phyloP scores from a whole-genome alignment of 2,888 invertebrate species.

The Caenorhabditis doughertyi region DNA sequence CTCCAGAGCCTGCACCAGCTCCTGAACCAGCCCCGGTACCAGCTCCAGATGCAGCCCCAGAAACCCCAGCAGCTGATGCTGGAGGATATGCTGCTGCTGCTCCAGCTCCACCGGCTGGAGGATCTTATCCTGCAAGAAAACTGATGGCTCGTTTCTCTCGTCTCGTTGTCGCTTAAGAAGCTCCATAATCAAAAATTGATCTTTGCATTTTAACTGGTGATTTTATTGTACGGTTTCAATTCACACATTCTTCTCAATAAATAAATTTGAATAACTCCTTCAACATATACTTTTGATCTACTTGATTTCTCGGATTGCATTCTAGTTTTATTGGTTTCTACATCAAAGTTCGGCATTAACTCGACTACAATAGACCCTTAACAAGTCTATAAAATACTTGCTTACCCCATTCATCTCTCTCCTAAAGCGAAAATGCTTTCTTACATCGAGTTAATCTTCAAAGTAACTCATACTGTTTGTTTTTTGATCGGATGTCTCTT shows the following conservation, averaged over 20 bases:
- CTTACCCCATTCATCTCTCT: neutral
- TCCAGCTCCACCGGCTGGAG: neutral
- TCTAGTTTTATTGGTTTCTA: too few species aligned
- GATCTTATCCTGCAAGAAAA: neutral
- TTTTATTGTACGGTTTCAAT: conserved; percentile 4
- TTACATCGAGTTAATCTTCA: neutral
- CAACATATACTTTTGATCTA: too few species aligned
- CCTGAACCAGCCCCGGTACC: too few species aligned
- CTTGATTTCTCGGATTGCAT: too few species aligned
- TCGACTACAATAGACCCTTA: neutral
- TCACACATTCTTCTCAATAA: neutral
- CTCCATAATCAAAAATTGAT: neutral
- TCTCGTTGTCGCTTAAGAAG: neutral
- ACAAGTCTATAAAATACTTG: neutral
- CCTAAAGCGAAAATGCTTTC: conserved; percentile 9
- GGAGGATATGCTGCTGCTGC: neutral
- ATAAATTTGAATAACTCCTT: too few species aligned
- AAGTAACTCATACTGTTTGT: conserved; percentile 28
- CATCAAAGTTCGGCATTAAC: too few species aligned
- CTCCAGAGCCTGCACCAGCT: neutral
- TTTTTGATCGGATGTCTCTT: conserved; percentile 24
- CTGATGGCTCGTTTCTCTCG: conserved; percentile 1
- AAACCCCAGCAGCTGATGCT: neutral
- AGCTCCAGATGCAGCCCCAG: neutral
- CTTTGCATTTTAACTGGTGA: neutral